Evolutionary conservation across 1,140 invertebrate genomes (phyloP), one percentile per base, ranked within the genome.

Genomic region (Diachasma alloeum): DNA sequence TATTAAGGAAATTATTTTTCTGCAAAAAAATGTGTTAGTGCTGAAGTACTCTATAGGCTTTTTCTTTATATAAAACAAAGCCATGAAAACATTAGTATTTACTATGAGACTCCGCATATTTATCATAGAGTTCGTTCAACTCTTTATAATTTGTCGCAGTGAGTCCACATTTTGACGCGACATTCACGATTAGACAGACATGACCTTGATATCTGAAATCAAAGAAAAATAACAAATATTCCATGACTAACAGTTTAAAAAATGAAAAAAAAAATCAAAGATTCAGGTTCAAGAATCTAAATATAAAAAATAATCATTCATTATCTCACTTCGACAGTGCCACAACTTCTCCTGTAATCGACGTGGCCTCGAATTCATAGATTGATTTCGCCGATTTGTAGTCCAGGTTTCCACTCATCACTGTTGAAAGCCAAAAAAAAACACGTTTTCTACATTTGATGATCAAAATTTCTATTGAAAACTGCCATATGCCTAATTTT

Each of bases 111-210:
- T 94, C 93, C 19, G 86, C 91, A 83, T 93, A 95, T 84, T 94
- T 92, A 56, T 95, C 92, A 85, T 96, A 92, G n/a, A 97, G 87
- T 79, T 93, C 92, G 37, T 93, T 93, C 44, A 97, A 86, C 84
- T 95, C 92, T 78, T 93, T 92, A 86, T 97, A 97, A 87, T 97
- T 96, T 22, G 92, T 93, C 70, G 93, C 91, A 26, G 96, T 97
- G 26, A 94, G 92, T 17, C 96, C 96, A 90, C 96, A 97, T 85
- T 96, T 93, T 17, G 95, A 96, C 8, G 96, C 96, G 17, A 97
- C 96, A 87, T 97, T 97, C 0, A 97, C 96, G 76, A 97, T 93
- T 39, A 97, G 83, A 11, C 93, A 90, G 0, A 96, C 95, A 80
- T 93, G 91, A 5, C 92, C 94, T 82, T 92, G 92, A 84, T 95